These are phyloP conservation scores for Mythimna pallens DNA, from an alignment of 2,888 invertebrate genomes.

Conservation along the genomic window DNA sequence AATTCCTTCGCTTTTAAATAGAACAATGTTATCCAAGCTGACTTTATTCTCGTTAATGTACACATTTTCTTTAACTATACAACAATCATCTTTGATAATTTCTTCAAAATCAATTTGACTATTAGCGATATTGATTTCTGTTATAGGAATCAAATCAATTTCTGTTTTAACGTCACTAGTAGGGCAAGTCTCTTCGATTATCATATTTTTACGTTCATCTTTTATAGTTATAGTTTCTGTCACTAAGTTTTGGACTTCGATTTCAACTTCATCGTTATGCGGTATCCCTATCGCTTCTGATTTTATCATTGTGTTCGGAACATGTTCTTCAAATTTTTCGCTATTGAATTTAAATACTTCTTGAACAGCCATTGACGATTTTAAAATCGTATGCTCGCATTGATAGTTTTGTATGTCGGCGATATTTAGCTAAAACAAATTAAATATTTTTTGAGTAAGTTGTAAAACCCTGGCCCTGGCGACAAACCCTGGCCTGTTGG, in stretches of 20 bases:
- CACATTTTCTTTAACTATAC: not conserved
- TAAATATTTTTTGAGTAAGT: not conserved
- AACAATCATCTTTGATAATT: constrained; percentile 5
- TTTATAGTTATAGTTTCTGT: constrained; percentile 2
- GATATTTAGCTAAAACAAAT: constrained; percentile 35
- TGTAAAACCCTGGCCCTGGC: not conserved
- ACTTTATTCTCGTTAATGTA: not conserved
- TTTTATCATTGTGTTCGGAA: constrained; percentile 60
- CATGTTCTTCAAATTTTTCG: constrained; percentile 44
- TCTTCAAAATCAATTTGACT: constrained; percentile 67
- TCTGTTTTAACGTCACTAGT: constrained; percentile 22
- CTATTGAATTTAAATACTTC: constrained; percentile 29
- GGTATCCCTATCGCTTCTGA: constrained; percentile 29
- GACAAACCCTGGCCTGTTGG: too few relatives aligned
- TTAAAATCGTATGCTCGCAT: constrained; percentile 47
- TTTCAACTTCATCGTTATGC: constrained; percentile 25
- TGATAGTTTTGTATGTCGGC: constrained; percentile 21
- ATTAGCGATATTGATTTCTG: constrained; percentile 31
- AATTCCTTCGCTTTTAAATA: constrained; percentile 11
- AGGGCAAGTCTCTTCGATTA: constrained; percentile 24
- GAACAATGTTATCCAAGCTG: constrained; percentile 5
- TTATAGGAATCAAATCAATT: constrained; percentile 29
- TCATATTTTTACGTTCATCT: constrained; percentile 55
- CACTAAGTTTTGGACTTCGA: constrained; percentile 6
- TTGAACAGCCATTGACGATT: constrained; percentile 65